A percentile compares a stretch with the other conserved stretches of the same genome.
These are phyloP conservation scores for Cotesia congregata DNA, from an alignment of 2,888 invertebrate genomes.

Conservation along the genomic window DNA sequence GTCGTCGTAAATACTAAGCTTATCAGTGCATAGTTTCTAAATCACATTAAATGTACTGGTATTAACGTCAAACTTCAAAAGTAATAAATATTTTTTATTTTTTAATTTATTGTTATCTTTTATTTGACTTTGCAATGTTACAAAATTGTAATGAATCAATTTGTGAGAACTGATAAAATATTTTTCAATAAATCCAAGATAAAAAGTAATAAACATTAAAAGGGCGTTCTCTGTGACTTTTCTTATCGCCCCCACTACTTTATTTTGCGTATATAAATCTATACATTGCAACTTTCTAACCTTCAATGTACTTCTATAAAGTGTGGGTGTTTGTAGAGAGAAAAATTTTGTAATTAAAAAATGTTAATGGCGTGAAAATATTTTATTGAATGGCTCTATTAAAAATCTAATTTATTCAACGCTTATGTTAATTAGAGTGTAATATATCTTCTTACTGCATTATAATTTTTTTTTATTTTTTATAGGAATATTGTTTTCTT, in stretches of 20 bases:
- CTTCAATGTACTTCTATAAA: constrained; percentile 12
- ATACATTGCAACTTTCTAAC: constrained; percentile 24
- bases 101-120: not conserved
- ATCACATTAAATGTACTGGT: not conserved
- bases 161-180: not conserved
- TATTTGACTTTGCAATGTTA: not conserved
- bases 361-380: not conserved
- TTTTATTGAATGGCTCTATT: not conserved
- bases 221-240: constrained; percentile 18
- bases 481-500: too few relatives aligned
- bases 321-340: constrained; percentile 26
- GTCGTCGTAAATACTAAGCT: not conserved
- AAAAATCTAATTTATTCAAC: not conserved
- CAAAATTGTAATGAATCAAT: not conserved
- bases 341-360: not conserved
- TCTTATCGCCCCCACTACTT: constrained; percentile 21
- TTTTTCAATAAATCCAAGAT: too few relatives aligned
- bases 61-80: not conserved
- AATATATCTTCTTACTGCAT: too few relatives aligned
- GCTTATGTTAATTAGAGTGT: not conserved
- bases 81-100: not conserved
- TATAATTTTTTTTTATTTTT: too few relatives aligned
- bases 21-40: not conserved
- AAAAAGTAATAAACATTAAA: not conserved
- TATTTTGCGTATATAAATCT: not conserved